These are phyloP conservation scores for Stigmatopora nigra DNA, from an alignment of 2,113 vertebrate species.

Conservation along the genomic window DNA sequence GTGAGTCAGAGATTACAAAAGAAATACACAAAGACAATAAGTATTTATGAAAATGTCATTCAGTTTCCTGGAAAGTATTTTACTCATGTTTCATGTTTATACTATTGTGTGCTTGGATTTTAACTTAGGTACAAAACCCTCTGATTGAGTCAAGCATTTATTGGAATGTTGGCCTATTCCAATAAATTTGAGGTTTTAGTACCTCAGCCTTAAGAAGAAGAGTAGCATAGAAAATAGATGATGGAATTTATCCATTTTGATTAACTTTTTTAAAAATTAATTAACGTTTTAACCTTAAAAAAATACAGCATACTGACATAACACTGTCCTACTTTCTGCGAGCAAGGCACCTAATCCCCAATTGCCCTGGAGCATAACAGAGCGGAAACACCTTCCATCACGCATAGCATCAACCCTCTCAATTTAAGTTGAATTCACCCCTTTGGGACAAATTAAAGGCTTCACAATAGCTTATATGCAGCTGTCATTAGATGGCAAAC, in stretches of 20 bases:
- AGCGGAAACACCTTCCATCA: background rate
- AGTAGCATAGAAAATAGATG: background rate
- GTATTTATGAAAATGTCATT: slow-evolving; percentile 28
- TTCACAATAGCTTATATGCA: background rate
- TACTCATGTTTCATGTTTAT: slow-evolving; percentile 25
- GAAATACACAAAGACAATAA: slow-evolving; percentile 23
- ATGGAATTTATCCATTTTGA: no score
- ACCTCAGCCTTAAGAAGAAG: background rate
- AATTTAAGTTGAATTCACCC: background rate
- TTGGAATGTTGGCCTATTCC: background rate
- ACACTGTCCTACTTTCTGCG: background rate
- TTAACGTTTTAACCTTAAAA: no score
- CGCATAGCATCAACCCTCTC: background rate
- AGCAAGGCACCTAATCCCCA: background rate
- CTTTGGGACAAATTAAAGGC: background rate
- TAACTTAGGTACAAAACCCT: background rate
- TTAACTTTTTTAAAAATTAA: no score
- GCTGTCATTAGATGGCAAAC: slow-evolving; percentile 12
- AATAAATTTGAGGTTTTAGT: background rate
- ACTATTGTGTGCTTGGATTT: slow-evolving; percentile 19
- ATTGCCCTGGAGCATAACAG: background rate
- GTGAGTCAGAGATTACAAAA: slow-evolving; percentile 21
- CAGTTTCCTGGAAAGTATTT: slow-evolving; percentile 19
- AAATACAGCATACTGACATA: no score
- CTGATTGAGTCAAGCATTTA: background rate